These are phyloP conservation scores for Conistra vaccinii DNA, from an alignment of 2,888 invertebrate species.

Conservation along the genomic window DNA sequence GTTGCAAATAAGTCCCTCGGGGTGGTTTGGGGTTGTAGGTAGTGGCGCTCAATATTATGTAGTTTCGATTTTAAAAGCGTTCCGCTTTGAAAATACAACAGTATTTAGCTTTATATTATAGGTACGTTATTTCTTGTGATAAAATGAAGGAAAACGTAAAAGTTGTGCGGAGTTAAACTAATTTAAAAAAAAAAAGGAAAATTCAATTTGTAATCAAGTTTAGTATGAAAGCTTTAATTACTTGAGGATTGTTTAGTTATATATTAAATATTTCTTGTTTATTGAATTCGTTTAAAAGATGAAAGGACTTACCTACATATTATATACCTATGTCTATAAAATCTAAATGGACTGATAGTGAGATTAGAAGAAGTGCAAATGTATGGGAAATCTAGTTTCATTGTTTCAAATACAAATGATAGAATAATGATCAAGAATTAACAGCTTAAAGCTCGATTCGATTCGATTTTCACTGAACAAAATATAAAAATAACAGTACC, in stretches of 20 bases:
- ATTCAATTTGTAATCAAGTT: constrained; percentile 18
- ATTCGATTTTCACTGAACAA: constrained; percentile 8
- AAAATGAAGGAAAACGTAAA: constrained; percentile 18
- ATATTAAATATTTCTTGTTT: constrained; percentile 10
- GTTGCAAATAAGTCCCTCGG: constrained; percentile 79
- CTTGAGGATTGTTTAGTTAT: constrained; percentile 1
- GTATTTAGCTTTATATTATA: constrained; percentile 29
- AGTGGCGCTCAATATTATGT: constrained; percentile 67
- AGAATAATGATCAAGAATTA: not conserved
- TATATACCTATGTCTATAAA: not conserved
- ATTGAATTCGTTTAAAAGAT: not conserved
- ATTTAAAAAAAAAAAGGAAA: constrained; percentile 7
- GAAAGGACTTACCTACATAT: not conserved
- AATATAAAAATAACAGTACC: constrained; percentile 11
- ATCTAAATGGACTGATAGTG: not conserved
- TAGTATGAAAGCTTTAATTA: constrained; percentile 18
- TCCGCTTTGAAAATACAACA: constrained; percentile 52
- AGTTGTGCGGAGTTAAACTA: constrained; percentile 19
- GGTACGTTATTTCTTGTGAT: constrained; percentile 27
- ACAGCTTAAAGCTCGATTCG: not conserved
- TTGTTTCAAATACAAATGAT: not conserved
- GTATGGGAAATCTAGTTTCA: not conserved
- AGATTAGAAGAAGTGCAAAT: not conserved
- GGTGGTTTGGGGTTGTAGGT: constrained; percentile 66
- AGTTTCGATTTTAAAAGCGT: constrained; percentile 71